Evolutionary conservation across 2,797 vertebrate genomes (phyloP), one percentile per base, ranked within the genome.

Genomic region (Pachyuromys duprasi): DNA sequence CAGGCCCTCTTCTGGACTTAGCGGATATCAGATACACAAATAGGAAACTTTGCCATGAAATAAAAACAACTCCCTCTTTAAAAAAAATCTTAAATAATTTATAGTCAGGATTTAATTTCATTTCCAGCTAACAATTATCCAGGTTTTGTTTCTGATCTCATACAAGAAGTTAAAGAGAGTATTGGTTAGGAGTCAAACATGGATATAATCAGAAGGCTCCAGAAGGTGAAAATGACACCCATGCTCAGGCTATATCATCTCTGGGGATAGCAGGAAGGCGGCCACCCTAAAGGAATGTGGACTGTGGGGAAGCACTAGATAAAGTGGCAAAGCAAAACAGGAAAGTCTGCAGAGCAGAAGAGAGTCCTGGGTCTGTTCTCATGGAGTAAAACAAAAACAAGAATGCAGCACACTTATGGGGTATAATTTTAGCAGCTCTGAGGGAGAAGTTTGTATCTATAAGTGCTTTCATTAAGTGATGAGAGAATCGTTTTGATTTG

Each of bases 101-200:
- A 84, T 72, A 76, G 33, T 90, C 8, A 81, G 12, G 90, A 69
- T 79, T 87, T 87, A 86, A 82, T 60, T 86, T 89, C 1, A 81
- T 89, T 42, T 75, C 60, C 75, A 26, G 33, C 18, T 74, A 93
- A 62, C 36, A 81, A 80, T 28, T 86, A 7, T 83, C 26, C 72
- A 79, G n/a, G 24, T 92, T 93, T 89, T 91, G 31, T 18, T 91
- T 74, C 53, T 91, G 57, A 33, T n/a, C 15, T 2, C 33, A 57
- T 28, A 49, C 70, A 55, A 63, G 15, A 80, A 13, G 79, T 53
- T 74, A 69, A 74, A 83, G 3, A 62, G 60, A 42, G 63, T 36
- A 18, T 11, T 91, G 4, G 8, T 79, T 75, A 90, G 42, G 62
- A 78, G 62, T 65, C 31, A 45, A 49, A 42, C 4, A n/a, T 22